Evolutionary conservation across 2,888 invertebrate genomes (phyloP).

Genomic region (Mermis nigrescens): DNA sequence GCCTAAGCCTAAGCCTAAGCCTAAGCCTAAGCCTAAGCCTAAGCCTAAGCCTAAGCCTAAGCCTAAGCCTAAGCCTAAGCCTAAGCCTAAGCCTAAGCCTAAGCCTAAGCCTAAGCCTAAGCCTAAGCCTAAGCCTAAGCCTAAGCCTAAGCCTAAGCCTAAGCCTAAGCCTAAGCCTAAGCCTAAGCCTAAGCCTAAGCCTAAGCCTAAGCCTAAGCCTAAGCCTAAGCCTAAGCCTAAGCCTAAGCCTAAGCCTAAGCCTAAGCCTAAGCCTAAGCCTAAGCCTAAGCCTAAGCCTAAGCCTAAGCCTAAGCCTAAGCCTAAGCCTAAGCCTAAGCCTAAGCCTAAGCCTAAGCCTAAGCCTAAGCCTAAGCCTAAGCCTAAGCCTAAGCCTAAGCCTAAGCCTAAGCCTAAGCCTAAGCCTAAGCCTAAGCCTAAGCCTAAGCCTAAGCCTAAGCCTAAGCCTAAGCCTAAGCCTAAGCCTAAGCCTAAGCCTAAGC

Average conservation of each 20-base stretch:
- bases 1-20: slow-evolving; percentile 1
- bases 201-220: slow-evolving; percentile 6
- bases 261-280: slow-evolving; percentile 6
- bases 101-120: background rate
- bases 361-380: background rate
- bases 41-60: slow-evolving; percentile 1
- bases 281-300: slow-evolving; percentile 1
- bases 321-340: slow-evolving; percentile 5
- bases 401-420: slow-evolving; percentile 5
- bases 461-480: background rate
- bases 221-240: slow-evolving; percentile 6
- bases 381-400: slow-evolving; percentile 1
- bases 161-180: background rate
- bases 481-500: slow-evolving; percentile 3
- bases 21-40: slow-evolving; percentile 3
- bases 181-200: slow-evolving; percentile 2
- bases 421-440: slow-evolving; percentile 3
- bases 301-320: slow-evolving; percentile 5
- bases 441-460: slow-evolving; percentile 1
- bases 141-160: background rate
- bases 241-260: slow-evolving; percentile 6
- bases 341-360: slow-evolving; percentile 2
- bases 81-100: background rate
- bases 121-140: background rate
- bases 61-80: background rate